Evolutionary conservation across 2,113 vertebrate genomes (phyloP).

Genomic region (Pluvianellus socialis): DNA sequence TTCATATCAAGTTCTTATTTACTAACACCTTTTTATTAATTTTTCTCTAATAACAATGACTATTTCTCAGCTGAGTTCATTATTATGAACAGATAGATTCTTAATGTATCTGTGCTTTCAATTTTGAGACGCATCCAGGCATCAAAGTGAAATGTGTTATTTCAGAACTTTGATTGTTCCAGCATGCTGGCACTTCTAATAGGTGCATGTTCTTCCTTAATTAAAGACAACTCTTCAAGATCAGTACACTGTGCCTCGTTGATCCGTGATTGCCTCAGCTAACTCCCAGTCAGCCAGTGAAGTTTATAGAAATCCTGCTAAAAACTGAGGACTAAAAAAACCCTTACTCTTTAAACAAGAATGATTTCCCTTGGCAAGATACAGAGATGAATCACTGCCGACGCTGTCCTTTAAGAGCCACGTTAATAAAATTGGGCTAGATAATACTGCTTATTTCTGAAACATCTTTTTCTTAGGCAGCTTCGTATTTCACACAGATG

Average conservation of each 20-base stretch:
- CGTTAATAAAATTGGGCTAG: slow-evolving; percentile 30
- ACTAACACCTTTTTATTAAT: neutral
- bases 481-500: slow-evolving; percentile 45
- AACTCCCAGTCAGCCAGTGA: slow-evolving; percentile 9
- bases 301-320: neutral
- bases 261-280: neutral
- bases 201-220: slow-evolving; percentile 43
- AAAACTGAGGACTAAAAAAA: neutral
- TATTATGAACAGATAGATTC: neutral
- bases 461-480: slow-evolving; percentile 55
- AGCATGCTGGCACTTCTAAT: slow-evolving; percentile 15
- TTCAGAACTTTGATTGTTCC: slow-evolving; percentile 56
- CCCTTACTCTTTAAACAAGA: slow-evolving; percentile 24
- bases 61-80: neutral
- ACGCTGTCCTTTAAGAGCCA: slow-evolving; percentile 17
- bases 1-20: neutral
- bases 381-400: slow-evolving; percentile 45
- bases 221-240: slow-evolving; percentile 44
- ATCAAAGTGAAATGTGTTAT: slow-evolving; percentile 38
- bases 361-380: slow-evolving; percentile 50
- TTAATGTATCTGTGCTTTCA: slow-evolving; percentile 35
- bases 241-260: neutral
- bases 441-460: slow-evolving; percentile 51
- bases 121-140: slow-evolving; percentile 30
- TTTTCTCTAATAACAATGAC: neutral